A percentile compares a stretch with the other conserved stretches of the same genome.
Conservation (phyloP, 37 sponge, comb jelly and placozoan genomes). For the Halichondria panicea region DNA sequence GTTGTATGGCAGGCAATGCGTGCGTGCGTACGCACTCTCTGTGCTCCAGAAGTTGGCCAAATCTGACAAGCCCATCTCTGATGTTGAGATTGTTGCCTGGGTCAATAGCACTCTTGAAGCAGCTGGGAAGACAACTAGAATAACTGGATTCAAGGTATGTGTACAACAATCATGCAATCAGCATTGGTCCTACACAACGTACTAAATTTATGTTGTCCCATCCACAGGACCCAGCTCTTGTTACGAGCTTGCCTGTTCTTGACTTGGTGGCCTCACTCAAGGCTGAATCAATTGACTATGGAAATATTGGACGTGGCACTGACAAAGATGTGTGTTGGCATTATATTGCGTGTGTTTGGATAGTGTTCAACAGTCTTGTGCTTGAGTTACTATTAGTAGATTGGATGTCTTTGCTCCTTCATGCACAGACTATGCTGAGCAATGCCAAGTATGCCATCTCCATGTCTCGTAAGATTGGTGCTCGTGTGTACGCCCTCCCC, state of each 20-base stretch:
- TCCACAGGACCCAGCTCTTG: slow-evolving; percentile 68
- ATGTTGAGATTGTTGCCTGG: slow-evolving; percentile 86
- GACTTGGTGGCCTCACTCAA: slow-evolving; percentile 87
- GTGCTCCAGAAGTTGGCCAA: slow-evolving; percentile 76
- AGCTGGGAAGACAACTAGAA: slow-evolving; percentile 12
- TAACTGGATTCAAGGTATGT: not conserved
- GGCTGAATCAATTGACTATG: slow-evolving; percentile 82
- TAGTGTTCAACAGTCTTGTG: no score
- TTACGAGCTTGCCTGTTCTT: slow-evolving; percentile 75
- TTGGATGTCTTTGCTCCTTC: not conserved
- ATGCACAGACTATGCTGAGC: slow-evolving; percentile 21
- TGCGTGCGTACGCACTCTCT: slow-evolving; percentile 82
- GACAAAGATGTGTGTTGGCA: slow-evolving; percentile 56
- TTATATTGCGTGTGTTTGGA: no score
- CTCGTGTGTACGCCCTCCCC: slow-evolving; percentile 90
- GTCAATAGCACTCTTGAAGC: slow-evolving; percentile 69
- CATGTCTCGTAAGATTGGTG: slow-evolving; percentile 88
- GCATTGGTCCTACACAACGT: no score
- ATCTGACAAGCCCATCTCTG: slow-evolving; percentile 72
- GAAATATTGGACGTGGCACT: slow-evolving; percentile 45
- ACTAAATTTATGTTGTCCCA: no score
- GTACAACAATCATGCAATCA: no score
- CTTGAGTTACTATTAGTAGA: not conserved
- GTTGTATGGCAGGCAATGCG: slow-evolving; percentile 95
- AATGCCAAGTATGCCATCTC: slow-evolving; percentile 95